Conservation (phyloP, 2,888 invertebrate species). For the Caradrina kadenii region DNA sequence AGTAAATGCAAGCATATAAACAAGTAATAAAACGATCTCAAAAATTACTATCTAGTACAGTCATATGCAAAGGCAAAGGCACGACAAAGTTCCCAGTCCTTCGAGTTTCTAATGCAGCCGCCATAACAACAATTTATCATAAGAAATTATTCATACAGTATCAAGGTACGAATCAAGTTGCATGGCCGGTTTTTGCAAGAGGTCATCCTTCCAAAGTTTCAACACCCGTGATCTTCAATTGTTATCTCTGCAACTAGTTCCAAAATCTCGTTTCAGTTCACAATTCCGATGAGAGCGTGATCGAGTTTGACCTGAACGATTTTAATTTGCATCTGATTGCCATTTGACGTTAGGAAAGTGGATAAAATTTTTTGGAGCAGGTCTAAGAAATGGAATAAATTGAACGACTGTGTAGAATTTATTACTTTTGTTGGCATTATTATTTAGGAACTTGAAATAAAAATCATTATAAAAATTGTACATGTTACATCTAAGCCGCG, state of each 20-base stretch:
- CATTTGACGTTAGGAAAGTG: slow-evolving; percentile 63
- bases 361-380: slow-evolving; percentile 49
- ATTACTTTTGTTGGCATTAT: slow-evolving; percentile 6
- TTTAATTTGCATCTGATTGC: slow-evolving; percentile 77
- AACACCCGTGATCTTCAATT: slow-evolving; percentile 81
- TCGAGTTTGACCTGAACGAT: slow-evolving; percentile 79
- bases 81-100: slow-evolving; percentile 46
- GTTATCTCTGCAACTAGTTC: slow-evolving; percentile 77
- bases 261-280: slow-evolving; percentile 76
- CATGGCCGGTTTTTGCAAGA: slow-evolving; percentile 73
- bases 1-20: slow-evolving; percentile 36
- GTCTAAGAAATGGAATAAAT: slow-evolving; percentile 56
- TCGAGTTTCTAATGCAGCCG: slow-evolving; percentile 56
- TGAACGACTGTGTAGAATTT: slow-evolving; percentile 32
- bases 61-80: slow-evolving; percentile 32
- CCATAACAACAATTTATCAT: slow-evolving; percentile 51
- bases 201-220: slow-evolving; percentile 54
- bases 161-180: slow-evolving; percentile 54
- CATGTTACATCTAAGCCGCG: slow-evolving; percentile 5
- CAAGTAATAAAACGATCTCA: slow-evolving; percentile 25
- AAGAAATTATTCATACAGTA: slow-evolving; percentile 60
- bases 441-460: background rate
- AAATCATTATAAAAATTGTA: slow-evolving; percentile 16
- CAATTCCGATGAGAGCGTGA: slow-evolving; percentile 85
- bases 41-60: slow-evolving; percentile 33